These are phyloP conservation scores for Triplophysa rosa DNA, from an alignment of 2,113 vertebrate genomes.

Conservation along the genomic window DNA sequence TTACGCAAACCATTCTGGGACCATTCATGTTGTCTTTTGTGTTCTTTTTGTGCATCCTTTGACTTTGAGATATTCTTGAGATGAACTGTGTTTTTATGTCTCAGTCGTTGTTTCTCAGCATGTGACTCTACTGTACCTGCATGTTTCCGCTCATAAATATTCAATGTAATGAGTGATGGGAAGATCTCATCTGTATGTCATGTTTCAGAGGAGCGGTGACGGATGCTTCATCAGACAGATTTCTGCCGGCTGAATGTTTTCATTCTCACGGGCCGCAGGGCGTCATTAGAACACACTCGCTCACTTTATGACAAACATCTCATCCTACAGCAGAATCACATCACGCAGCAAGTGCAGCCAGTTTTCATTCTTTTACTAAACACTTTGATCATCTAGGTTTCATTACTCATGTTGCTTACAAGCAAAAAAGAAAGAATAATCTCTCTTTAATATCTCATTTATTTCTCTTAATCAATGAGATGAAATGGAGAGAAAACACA, in stretches of 20 bases:
- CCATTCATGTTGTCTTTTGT: too few relatives aligned
- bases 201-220: not conserved
- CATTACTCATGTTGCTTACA: not conserved
- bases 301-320: not conserved
- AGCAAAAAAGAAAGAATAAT: too few relatives aligned
- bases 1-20: too few relatives aligned
- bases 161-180: not conserved
- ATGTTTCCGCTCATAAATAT: constrained; percentile 9
- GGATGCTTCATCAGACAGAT: not conserved
- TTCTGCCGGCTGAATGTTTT: not conserved
- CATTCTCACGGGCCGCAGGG: not conserved
- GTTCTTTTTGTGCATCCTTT: too few relatives aligned
- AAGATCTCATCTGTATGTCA: not conserved
- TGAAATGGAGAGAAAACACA: too few relatives aligned
- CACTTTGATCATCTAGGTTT: not conserved
- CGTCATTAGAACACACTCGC: not conserved
- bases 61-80: too few relatives aligned
- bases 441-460: too few relatives aligned
- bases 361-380: not conserved
- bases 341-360: not conserved
- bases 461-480: too few relatives aligned
- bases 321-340: not conserved
- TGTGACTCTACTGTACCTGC: not conserved
- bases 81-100: not conserved
- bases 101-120: not conserved